Evolutionary conservation across 2,888 invertebrate genomes (phyloP), one percentile per base, ranked within the genome.

Genomic region (Conomelus anceps): DNA sequence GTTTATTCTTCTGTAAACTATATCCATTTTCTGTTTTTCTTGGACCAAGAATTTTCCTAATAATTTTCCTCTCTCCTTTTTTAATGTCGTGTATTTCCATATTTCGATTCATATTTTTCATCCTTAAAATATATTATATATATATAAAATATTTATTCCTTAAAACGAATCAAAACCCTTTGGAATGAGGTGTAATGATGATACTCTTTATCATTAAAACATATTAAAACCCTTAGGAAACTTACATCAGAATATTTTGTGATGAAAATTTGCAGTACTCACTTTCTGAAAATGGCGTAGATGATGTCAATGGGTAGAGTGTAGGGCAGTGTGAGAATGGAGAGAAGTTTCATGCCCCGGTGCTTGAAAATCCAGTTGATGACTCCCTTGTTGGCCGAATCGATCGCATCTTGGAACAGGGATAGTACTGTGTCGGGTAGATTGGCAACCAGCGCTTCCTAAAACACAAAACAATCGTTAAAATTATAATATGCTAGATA

Each of bases 331-430:
- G 97, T 96, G 90, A 98, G 94, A 29, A 98, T 94, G 0, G 97
- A 96, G 0, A 98, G 94, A 87, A 97, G 94, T 92, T 97, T 96
- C 93, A 98, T 96, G 86, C 97, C 97, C 91, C 96, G 95, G 92
- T 97, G 97, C 92, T 97, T 96, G 94, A 98, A 97, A 91, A 98
- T 94, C 97, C 98, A 98, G 93, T 98, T 98, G 89, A 98, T 95
- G 24, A 99, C 93, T 1, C 98, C 98, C 92, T 96, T 97, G 94
- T 99, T 98, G 0, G 98, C 98, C 0, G 97, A 96, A 93, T 98
- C 98, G 91, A 98, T 98, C 0, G 98, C 98, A 92, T 98, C 97
- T 94, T 98, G 98, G 93, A 99, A 97, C 92, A 98, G 96, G 92
- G 96, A 96, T 93, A 98, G 95, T 92, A 99, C 98, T 0, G 97